These are phyloP conservation scores for Lophura nycthemera DNA, from an alignment of 2,113 vertebrate genomes.

Conservation along the genomic window DNA sequence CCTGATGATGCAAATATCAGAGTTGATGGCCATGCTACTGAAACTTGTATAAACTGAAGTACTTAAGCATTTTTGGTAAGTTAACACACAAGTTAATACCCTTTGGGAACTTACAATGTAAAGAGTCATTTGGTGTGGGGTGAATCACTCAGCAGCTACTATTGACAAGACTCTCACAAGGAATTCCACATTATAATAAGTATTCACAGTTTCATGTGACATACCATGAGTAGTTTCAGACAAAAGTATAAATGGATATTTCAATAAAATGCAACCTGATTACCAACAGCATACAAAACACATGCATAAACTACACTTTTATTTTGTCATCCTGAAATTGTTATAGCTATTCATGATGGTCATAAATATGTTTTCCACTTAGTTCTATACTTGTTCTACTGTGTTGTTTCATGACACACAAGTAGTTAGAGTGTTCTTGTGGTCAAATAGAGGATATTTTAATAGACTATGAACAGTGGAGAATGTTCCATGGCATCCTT, in stretches of 20 bases:
- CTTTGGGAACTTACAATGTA: background rate
- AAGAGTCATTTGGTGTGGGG: rapidly evolving
- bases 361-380: background rate
- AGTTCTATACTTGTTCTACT: background rate
- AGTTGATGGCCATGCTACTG: background rate
- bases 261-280: background rate
- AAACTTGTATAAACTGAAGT: background rate
- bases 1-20: background rate
- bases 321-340: background rate
- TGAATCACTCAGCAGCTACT: background rate
- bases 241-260: background rate
- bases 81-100: background rate
- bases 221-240: background rate
- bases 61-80: background rate
- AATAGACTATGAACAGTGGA: background rate
- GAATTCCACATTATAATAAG: background rate
- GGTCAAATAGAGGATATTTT: background rate
- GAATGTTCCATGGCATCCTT: background rate
- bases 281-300: background rate
- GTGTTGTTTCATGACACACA: background rate
- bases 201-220: background rate
- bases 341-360: background rate
- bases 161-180: background rate
- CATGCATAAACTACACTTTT: background rate
- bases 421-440: background rate